A percentile compares a stretch with the other conserved stretches of the same genome.
These are phyloP conservation scores for Scelioninae gen. 2 DNA, from an alignment of 2,888 invertebrate species.

Conservation along the genomic window DNA sequence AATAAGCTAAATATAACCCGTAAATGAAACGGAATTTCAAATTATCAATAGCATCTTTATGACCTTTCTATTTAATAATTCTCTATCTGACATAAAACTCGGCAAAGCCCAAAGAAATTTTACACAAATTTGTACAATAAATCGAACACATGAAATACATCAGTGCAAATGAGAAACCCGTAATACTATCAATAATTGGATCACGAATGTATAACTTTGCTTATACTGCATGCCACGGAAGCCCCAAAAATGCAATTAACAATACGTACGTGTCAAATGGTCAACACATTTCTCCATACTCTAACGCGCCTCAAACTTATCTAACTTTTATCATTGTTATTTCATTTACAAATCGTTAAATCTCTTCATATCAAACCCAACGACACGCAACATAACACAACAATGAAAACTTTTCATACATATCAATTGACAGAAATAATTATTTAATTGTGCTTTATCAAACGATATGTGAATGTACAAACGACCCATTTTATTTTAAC, in stretches of 20 bases:
- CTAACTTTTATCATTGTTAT: not conserved
- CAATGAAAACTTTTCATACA: slow-evolving; percentile 9
- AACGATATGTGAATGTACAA: slow-evolving; percentile 26
- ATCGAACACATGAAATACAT: not conserved
- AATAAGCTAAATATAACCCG: not conserved
- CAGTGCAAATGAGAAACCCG: slow-evolving; percentile 20
- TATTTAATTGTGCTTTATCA: slow-evolving; percentile 38
- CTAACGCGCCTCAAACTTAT: not conserved
- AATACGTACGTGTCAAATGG: not conserved
- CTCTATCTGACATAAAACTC: slow-evolving; percentile 1
- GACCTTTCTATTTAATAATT: slow-evolving; percentile 1
- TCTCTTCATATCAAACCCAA: not conserved
- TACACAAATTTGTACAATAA: not conserved
- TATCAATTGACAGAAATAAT: slow-evolving; percentile 28
- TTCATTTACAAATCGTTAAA: not conserved
- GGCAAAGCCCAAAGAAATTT: not conserved
- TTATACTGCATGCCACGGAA: slow-evolving; percentile 35
- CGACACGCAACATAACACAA: slow-evolving; percentile 10
- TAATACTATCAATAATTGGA: slow-evolving; percentile 33
- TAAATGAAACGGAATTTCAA: slow-evolving; percentile 11
- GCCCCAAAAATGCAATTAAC: slow-evolving; percentile 17
- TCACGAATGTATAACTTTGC: slow-evolving; percentile 25
- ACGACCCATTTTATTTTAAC: slow-evolving; percentile 39
- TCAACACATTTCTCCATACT: not conserved
- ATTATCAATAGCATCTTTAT: slow-evolving; percentile 5